Conservation (phyloP, 53 echinoderm and acorn worm species). For the Antedon mediterranea region DNA sequence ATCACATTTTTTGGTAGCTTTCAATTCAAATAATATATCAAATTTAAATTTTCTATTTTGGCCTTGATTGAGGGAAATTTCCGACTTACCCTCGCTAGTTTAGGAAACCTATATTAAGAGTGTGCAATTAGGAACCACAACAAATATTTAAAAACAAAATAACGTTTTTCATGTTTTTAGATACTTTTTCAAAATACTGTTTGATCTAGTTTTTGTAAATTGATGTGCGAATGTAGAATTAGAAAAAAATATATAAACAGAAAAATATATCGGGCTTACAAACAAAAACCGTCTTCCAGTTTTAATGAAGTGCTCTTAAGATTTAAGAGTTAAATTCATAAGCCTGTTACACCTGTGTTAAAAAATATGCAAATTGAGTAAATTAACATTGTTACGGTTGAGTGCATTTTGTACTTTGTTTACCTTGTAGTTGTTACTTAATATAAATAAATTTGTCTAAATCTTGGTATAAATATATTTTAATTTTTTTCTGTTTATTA, state of each 20-base stretch:
- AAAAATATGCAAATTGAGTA: not conserved
- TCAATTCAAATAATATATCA: not conserved
- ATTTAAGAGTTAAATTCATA: not conserved
- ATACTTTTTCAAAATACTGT: not conserved
- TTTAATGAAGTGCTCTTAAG: not conserved
- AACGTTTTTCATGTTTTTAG: not conserved
- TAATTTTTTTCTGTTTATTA: not conserved
- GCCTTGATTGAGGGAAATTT: not conserved
- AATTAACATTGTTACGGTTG: not conserved
- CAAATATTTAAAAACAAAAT: not conserved
- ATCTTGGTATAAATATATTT: not conserved
- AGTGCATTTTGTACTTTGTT: not conserved
- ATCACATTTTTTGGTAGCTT: not conserved
- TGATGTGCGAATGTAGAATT: not conserved
- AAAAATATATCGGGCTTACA: not conserved
- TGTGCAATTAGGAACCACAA: not conserved
- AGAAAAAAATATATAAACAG: not conserved
- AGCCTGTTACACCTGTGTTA: not conserved
- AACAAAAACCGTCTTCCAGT: not conserved
- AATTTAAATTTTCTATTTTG: not conserved
- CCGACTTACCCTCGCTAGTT: not conserved
- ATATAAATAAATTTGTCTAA: not conserved
- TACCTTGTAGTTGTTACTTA: not conserved
- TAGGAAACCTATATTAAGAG: not conserved
- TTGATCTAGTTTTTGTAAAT: not conserved